phyloP scores from a whole-genome alignment of 2,113 vertebrate species.

The Crotalus viridis region DNA sequence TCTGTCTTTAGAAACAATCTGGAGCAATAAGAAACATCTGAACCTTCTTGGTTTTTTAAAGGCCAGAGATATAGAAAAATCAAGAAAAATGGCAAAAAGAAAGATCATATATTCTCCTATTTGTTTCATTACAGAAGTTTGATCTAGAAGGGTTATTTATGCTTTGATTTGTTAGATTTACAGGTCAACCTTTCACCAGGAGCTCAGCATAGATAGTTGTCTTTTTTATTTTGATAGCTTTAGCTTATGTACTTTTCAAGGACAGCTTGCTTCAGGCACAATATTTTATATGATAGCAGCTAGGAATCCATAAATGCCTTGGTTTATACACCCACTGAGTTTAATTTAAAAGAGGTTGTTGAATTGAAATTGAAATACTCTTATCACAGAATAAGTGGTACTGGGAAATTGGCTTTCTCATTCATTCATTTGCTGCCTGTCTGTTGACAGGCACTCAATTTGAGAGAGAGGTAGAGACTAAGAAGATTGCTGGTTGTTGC shows the following conservation, averaged over 20 bases:
- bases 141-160: neutral
- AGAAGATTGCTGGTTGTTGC: neutral
- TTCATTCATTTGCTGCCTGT: neutral
- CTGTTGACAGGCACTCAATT: neutral
- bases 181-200: neutral
- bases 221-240: neutral
- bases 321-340: neutral
- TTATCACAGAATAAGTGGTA: neutral
- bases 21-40: neutral
- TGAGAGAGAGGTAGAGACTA: neutral
- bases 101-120: neutral
- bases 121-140: neutral
- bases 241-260: neutral
- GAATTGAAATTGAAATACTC: neutral
- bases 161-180: neutral
- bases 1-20: neutral
- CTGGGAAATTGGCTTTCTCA: neutral
- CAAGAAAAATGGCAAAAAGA: neutral
- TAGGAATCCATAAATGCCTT: neutral
- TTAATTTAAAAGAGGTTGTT: neutral
- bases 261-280: neutral
- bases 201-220: neutral
- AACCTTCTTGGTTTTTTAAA: neutral
- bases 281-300: neutral
- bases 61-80: neutral